These are phyloP conservation scores for Taurulus bubalis DNA, from an alignment of 2,113 vertebrate genomes.

Conservation along the genomic window DNA sequence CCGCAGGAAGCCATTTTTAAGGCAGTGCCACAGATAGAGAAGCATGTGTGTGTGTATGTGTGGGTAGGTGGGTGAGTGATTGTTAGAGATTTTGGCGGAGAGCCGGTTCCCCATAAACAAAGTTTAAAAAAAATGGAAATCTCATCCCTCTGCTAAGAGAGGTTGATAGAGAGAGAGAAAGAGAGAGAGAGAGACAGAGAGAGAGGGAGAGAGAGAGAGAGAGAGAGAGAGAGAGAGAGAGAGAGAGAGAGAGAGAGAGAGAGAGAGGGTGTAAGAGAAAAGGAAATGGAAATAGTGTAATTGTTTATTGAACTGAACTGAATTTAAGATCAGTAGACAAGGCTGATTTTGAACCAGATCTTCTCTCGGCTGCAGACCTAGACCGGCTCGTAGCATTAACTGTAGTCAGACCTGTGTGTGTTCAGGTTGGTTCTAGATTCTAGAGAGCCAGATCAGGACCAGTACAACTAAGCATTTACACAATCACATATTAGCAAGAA, in stretches of 20 bases:
- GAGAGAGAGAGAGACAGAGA: neutral
- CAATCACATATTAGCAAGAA: neutral
- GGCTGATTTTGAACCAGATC: neutral
- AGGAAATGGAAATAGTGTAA: neutral
- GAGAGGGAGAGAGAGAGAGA: constrained; percentile 1
- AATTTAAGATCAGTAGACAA: neutral
- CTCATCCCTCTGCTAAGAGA: constrained; percentile 29
- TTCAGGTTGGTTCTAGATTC: neutral
- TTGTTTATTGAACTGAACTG: neutral
- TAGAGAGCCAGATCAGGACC: neutral
- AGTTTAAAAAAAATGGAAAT: constrained; percentile 45
- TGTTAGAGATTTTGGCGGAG: constrained; percentile 50
- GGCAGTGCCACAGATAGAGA: constrained; percentile 70
- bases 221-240: neutral
- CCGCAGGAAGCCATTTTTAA: constrained; percentile 80
- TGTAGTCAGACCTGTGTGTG: neutral
- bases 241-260: neutral
- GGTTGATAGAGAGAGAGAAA: neutral
- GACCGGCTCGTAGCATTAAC: neutral
- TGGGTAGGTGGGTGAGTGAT: constrained; percentile 66
- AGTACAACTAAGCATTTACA: neutral
- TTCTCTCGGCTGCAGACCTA: neutral
- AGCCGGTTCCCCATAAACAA: constrained; percentile 53
- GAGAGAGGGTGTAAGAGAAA: neutral
- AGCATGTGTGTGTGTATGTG: constrained; percentile 31